Conservation (phyloP, 2,888 invertebrate species). For the Dasypolia templi region DNA sequence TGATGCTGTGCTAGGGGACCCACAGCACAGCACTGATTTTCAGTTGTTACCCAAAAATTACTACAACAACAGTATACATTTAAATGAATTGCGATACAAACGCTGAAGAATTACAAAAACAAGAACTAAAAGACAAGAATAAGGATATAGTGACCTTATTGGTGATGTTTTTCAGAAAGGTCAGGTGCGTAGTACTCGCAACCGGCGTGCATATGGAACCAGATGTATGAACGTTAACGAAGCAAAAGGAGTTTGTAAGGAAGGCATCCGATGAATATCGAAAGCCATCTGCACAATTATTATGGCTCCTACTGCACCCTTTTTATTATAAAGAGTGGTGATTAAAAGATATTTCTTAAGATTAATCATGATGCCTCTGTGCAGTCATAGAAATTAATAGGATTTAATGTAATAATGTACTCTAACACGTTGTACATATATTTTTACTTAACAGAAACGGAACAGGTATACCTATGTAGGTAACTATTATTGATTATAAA, state of each 20-base stretch:
- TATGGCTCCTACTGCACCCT: neutral
- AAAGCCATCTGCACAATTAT: constrained; percentile 3
- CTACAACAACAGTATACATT: no score
- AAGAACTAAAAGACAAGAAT: neutral
- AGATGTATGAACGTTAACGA: no score
- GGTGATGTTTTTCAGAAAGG: no score
- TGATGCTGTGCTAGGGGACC: no score
- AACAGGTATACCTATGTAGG: neutral
- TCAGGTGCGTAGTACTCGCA: no score
- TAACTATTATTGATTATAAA: constrained; percentile 43
- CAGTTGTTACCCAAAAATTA: no score
- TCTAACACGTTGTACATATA: neutral
- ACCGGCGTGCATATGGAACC: no score
- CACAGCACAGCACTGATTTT: no score
- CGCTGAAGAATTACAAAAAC: neutral
- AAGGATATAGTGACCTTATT: no score
- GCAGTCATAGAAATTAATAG: constrained; percentile 31
- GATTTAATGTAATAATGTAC: constrained; percentile 5
- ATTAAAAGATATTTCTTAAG: constrained; percentile 23
- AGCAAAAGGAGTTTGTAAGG: no score
- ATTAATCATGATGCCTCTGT: constrained; percentile 1
- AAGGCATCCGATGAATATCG: neutral
- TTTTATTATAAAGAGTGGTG: neutral
- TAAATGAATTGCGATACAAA: no score
- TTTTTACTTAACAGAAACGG: constrained; percentile 9